Evolutionary conservation across 35 echinoderm and acorn worm genomes (phyloP).

Genomic region (Lytechinus variegatus): DNA sequence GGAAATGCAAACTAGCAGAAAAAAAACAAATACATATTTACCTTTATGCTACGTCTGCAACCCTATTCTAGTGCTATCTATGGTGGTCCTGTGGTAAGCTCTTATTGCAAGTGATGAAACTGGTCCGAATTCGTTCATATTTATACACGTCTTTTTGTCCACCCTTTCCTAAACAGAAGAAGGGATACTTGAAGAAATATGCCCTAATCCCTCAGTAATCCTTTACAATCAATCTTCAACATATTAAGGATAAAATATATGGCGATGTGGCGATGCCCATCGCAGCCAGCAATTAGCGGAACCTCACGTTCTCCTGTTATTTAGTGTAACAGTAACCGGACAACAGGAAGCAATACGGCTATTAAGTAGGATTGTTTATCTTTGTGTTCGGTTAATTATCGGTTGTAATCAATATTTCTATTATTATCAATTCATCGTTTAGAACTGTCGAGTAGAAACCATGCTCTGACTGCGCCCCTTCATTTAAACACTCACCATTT

Average conservation of each 20-base stretch:
- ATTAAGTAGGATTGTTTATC: constrained; percentile 5
- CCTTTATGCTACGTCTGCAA: background rate
- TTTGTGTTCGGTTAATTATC: background rate
- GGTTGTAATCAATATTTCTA: background rate
- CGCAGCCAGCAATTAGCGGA: background rate
- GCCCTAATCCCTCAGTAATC: background rate
- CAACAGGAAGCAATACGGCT: background rate
- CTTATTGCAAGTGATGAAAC: constrained; percentile 2
- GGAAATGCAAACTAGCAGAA: background rate
- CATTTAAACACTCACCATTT: background rate
- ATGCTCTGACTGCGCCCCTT: background rate
- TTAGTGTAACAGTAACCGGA: background rate
- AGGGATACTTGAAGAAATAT: background rate
- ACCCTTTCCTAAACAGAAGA: background rate
- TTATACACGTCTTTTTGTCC: background rate
- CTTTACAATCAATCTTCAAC: background rate
- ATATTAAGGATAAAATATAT: background rate
- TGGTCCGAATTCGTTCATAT: background rate
- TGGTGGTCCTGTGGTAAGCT: background rate
- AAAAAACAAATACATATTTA: background rate
- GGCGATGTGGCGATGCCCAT: background rate
- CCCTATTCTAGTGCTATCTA: background rate
- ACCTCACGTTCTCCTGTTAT: background rate
- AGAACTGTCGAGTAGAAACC: background rate
- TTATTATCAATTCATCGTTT: background rate